Conservation (phyloP, 1,140 invertebrate species). For the Nasonia longicornis region DNA sequence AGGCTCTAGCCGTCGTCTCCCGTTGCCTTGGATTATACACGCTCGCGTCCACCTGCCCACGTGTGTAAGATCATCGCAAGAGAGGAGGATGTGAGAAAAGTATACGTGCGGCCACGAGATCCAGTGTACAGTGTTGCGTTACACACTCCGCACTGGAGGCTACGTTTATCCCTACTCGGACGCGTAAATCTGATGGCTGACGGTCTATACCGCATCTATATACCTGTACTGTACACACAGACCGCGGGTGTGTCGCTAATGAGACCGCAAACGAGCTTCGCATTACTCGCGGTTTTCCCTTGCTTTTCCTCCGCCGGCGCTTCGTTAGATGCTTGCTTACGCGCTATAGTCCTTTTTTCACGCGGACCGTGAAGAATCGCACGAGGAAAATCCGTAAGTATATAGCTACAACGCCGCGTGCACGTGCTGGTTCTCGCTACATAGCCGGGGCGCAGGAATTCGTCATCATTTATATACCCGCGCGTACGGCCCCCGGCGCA, state of each 20-base stretch:
- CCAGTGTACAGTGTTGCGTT: slow-evolving; percentile 59
- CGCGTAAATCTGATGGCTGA: neutral
- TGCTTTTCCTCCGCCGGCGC: neutral
- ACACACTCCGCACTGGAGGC: slow-evolving; percentile 54
- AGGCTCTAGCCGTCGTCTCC: neutral
- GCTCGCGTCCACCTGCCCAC: neutral
- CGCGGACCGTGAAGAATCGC: neutral
- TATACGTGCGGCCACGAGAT: slow-evolving; percentile 55
- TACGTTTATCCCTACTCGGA: slow-evolving; percentile 59
- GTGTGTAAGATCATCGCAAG: slow-evolving; percentile 44
- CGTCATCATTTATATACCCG: neutral
- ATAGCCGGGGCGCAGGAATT: neutral
- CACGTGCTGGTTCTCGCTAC: too few relatives aligned
- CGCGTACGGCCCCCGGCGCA: neutral
- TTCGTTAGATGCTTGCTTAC: neutral
- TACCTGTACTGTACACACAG: slow-evolving; percentile 49
- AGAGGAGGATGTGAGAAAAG: slow-evolving; percentile 11
- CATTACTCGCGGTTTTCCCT: slow-evolving; percentile 51
- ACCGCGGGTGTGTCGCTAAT: slow-evolving; percentile 62
- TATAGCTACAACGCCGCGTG: too few relatives aligned
- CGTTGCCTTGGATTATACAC: neutral
- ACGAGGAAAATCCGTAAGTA: neutral
- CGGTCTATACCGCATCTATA: too few relatives aligned
- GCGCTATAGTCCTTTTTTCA: neutral
- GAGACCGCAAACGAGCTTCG: slow-evolving; percentile 61